Evolutionary conservation across 2,888 invertebrate genomes (phyloP), one percentile per base, ranked within the genome.

Genomic region (Sialis fuliginosa): DNA sequence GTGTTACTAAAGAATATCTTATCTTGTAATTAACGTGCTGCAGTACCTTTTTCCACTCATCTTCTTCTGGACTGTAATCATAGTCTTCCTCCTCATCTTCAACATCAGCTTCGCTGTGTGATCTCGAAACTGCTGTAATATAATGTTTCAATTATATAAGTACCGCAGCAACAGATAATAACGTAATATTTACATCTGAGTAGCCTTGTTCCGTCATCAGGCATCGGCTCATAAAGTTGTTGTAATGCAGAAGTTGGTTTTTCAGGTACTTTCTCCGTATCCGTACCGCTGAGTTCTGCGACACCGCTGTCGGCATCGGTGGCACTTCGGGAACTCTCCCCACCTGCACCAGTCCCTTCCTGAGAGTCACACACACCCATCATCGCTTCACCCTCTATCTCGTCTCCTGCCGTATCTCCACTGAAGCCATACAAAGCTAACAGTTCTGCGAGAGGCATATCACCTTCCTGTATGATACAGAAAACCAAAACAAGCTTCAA

Each of bases 381-480:
- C 48, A 41, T 37, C 42, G 51, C 52, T 33, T 33, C 40, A n/a
- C 48, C 50, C 39, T 45, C 42, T 37, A 54, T 51, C 13, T 41
- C 55, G 50, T 58, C 60, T 52, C 62, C 64, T 47, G 67, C 62
- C 52, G 63, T 62, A 49, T 61, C 64, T 45, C 60, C 61, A 50
- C 58, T 57, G 52, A 64, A 85, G 53, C 87, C 85, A 66, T 96
- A 96, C 64, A 92, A 77, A 8, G 90, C 89, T 57, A 96, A 69
- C 48, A 96, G 68, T 61, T 92, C 88, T 60, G 92, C 92, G 55
- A 96, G 72, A 51, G 96, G 95, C 89, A 96, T 95, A 69, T 95
- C 91, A 63, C 92, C 84, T 68, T 93, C 93, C 73, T 80, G 60
- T 8, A 37, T 37, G 7, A 22, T 22, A 22, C 22, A 22, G 22